Evolutionary conservation across 1,140 invertebrate species (phyloP).

Genomic region (Piezodorus guildinii): DNA sequence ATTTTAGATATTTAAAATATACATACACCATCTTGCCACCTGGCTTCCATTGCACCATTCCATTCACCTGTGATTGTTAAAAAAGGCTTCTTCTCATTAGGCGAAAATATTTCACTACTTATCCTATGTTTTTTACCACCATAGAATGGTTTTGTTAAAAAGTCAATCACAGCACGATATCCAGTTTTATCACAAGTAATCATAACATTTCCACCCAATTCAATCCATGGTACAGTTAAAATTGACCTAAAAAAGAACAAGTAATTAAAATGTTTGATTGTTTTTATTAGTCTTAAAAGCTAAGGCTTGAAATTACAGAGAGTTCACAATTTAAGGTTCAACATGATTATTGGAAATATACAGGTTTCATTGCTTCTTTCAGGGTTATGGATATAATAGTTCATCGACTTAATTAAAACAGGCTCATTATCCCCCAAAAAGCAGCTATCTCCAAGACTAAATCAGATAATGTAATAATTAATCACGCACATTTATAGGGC

Average conservation of each 20-base stretch:
- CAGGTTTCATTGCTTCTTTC: too few relatives aligned
- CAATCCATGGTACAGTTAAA: conserved; percentile 91
- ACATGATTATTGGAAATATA: too few relatives aligned
- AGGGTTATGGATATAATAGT: too few relatives aligned
- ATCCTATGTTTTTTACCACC: conserved; percentile 88
- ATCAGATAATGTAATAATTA: too few relatives aligned
- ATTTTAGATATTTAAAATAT: not conserved
- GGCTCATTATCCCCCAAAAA: too few relatives aligned
- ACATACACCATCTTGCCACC: conserved; percentile 68
- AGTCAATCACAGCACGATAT: conserved; percentile 78
- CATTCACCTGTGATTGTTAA: conserved; percentile 83
- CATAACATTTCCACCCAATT: conserved; percentile 78
- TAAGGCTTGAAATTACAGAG: not conserved
- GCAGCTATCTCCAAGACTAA: too few relatives aligned
- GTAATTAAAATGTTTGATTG: not conserved
- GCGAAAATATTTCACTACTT: conserved; percentile 62
- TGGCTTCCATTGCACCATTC: conserved; percentile 88
- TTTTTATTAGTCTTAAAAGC: not conserved
- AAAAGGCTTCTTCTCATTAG: conserved; percentile 78
- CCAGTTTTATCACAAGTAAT: conserved; percentile 85
- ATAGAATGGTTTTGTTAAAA: conserved; percentile 94
- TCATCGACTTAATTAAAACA: too few relatives aligned
- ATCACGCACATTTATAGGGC: too few relatives aligned
- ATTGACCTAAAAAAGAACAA: conserved; percentile 56
- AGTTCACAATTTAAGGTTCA: too few relatives aligned